Percentiles rank a stretch among this genome's conserved stretches.
Evolutionary conservation across 2,888 invertebrate genomes (phyloP).

Genomic region (Ophion costatus): DNA sequence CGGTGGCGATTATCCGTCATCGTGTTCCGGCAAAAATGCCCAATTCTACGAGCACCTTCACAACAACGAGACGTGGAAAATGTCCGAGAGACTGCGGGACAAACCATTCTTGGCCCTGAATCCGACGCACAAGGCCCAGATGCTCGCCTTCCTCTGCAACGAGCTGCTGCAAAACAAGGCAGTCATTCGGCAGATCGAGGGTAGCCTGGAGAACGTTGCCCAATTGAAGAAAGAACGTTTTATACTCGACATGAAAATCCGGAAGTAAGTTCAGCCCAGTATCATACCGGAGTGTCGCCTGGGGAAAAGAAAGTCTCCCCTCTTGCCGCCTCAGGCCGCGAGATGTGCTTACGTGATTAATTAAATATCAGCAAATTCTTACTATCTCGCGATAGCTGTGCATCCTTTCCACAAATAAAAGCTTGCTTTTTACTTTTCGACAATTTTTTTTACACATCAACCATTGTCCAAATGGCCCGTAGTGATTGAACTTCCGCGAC

Average conservation of each 20-base stretch:
- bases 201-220: conserved; percentile 93
- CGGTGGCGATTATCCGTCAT: conserved; percentile 88
- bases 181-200: conserved; percentile 95
- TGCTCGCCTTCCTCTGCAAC: conserved; percentile 96
- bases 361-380: too few relatives aligned
- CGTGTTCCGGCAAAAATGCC: conserved; percentile 90
- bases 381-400: too few relatives aligned
- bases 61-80: conserved; percentile 91
- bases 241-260: conserved; percentile 95
- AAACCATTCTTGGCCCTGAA: conserved; percentile 94
- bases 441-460: too few relatives aligned
- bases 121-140: conserved; percentile 93
- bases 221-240: conserved; percentile 96
- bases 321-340: too few relatives aligned
- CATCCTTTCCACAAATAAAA: too few relatives aligned
- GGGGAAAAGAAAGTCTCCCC: not conserved
- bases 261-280: conserved; percentile 88
- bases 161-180: conserved; percentile 97
- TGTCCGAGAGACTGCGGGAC: conserved; percentile 91
- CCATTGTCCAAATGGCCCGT: too few relatives aligned
- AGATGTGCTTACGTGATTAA: too few relatives aligned
- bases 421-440: too few relatives aligned
- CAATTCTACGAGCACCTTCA: conserved; percentile 92
- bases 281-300: too few relatives aligned
- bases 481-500: too few relatives aligned